Evolutionary conservation across 2,113 vertebrate species (phyloP), one percentile per base, ranked within the genome.

Genomic region (Pleuronectes platessa): DNA sequence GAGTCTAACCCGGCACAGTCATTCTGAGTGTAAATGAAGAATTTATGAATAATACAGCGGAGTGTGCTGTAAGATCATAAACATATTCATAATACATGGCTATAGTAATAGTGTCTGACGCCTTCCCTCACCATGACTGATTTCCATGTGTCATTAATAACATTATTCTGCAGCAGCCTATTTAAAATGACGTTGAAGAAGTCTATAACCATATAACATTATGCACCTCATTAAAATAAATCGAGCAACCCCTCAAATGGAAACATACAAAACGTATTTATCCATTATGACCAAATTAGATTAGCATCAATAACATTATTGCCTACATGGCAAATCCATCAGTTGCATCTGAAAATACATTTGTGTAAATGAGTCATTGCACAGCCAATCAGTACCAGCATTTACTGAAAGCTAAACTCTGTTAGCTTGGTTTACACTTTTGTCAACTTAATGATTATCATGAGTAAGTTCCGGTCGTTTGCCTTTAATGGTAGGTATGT

Each of bases 41-140:
- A 31, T 31, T 7, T 5, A 31, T 31, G 31, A 31, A 31, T 31
- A 31, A 31, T 31, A 31, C 31, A 31, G 31, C 6, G 31, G 31
- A 1, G 31, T 59, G 77, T 51, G 59, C 72, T 62, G 40, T 70
- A 51, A 20, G 40, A 61, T 64, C 13, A 71, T 74, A 61, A 71
- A 75, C 74, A 62, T 73, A 72, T 78, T 76, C 35, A 82, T 76
- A 66, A 80, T 53, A 21, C 51, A 73, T 62, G 21, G 0, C 59
- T 9, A 23, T 5, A 42, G 47, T 60, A 67, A 51, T 47, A 21
- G 6, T 3, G 15, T 54, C 31, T 31, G 31, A 31, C 6, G 31
- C 31, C 5, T 31, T 31, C 31, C 31, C 31, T 31, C 31, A 31
- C 31, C 31, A 31, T 31, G 31, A 31, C 31, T 31, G 31, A 31